Conservation (phyloP, 2,113 vertebrate species). For the Opisthocomus hoazin region DNA sequence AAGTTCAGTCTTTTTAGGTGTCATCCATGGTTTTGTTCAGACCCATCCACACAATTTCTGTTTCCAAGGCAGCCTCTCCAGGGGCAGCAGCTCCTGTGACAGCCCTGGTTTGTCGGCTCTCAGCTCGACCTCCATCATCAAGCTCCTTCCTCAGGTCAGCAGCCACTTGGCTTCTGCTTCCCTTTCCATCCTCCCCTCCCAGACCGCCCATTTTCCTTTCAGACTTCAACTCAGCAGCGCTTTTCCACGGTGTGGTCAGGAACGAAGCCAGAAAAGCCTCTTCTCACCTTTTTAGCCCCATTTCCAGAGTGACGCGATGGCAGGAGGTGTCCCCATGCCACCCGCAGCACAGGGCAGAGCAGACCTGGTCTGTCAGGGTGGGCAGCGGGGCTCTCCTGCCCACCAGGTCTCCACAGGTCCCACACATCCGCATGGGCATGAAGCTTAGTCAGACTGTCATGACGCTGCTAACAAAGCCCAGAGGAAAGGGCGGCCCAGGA, state of each 20-base stretch:
- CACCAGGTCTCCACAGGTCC: too few species aligned
- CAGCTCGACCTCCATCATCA: not conserved
- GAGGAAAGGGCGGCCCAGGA: not conserved
- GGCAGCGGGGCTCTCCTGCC: not conserved
- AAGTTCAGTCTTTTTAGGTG: not conserved
- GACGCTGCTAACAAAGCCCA: not conserved
- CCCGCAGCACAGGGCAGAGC: fast-evolving
- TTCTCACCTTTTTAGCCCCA: not conserved
- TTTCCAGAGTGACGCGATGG: not conserved
- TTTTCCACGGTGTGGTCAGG: not conserved
- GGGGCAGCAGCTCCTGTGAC: not conserved
- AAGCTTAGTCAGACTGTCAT: not conserved
- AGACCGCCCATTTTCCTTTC: not conserved
- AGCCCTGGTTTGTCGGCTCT: not conserved
- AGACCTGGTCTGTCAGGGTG: not conserved
- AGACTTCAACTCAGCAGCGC: not conserved
- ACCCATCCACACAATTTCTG: not conserved
- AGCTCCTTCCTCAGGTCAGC: not conserved
- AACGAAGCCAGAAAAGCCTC: not conserved
- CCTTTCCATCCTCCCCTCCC: not conserved
- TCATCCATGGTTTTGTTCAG: not conserved
- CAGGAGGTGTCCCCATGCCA: not conserved
- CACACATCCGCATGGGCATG: not conserved
- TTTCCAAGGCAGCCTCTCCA: not conserved
- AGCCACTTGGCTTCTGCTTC: not conserved